Base-by-base conservation (phyloP, 2,113 vertebrate genomes). In the Oostethus manadensis region DNA sequence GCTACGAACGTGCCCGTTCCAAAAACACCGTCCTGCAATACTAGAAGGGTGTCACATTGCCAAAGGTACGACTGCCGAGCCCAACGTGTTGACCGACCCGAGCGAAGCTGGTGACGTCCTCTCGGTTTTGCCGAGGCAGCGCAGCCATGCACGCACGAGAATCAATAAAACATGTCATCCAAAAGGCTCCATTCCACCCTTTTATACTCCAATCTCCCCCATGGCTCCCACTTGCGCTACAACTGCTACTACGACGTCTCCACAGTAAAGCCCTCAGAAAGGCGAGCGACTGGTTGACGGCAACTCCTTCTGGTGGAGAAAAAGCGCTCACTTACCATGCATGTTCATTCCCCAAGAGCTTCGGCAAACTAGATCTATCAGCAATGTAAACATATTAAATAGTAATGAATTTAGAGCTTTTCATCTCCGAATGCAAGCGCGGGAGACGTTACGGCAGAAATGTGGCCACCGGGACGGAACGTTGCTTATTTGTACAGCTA, bases 81-180 rank as follows among this genome's bases (percentile, higher is more conserved):
- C 51, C 49, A 16, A 56, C 73, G 68, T 65, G 77, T 18, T 71
- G 72, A 79, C 56, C 81, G 76, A 88, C 79, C 85, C 79, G 68
- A 72, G 71, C 59, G 58, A 66, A 74, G 64, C 58, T 29, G 54
- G 54, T 64, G 66, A 63, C 11, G 29, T 33, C 29, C 29, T 33
- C 29, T 33, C 29, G 29, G 29, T 51, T n/a, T n/a, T 56, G 58
- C 59, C 71, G 68, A 68, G 56, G 67, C 68, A 57, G 70, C 26
- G 33, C 38, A 65, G 57, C 67, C 56, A 69, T 62, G 66, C 63
- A 68, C 65, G 71, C 62, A 45, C 63, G 58, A 35, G 33, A 53
- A 65, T 82, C 68, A 86, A 86, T 85, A 79, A 86, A 86, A 78
- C 74, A 87, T 83, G 74, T 20, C 57, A 47, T 51, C 56, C 62